Evolutionary conservation across 2,113 vertebrate species (phyloP).

Genomic region (Misgurnus mizolepis): DNA sequence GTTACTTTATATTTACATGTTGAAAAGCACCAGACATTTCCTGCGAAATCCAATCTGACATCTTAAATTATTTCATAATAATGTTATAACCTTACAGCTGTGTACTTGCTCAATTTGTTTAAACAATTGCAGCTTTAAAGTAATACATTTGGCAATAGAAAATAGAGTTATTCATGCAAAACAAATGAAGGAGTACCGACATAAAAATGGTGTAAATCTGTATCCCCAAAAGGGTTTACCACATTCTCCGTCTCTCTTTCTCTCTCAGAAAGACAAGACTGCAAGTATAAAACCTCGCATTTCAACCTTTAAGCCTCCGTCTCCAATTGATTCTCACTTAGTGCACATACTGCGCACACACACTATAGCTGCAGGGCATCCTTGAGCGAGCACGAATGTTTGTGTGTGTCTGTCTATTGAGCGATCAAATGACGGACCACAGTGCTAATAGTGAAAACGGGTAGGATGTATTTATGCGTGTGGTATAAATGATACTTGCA

Average conservation of each 20-base stretch:
- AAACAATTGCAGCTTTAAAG: no score
- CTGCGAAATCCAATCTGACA: no score
- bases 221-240: neutral
- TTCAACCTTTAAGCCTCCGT: neutral
- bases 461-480: conserved; percentile 35
- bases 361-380: conserved; percentile 25
- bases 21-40: no score
- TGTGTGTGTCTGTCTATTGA: conserved; percentile 31
- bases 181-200: neutral
- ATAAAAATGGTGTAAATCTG: neutral
- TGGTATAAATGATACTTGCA: conserved; percentile 13
- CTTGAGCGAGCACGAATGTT: conserved; percentile 5
- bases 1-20: no score
- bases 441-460: conserved; percentile 20
- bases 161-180: conserved; percentile 1
- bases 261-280: neutral
- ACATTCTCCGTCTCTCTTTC: neutral
- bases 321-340: conserved; percentile 14
- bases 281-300: conserved; percentile 13
- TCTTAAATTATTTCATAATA: no score
- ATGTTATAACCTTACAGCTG: no score
- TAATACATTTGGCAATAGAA: no score
- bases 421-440: conserved; percentile 31
- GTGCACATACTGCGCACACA: conserved; percentile 8
- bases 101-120: no score